Evolutionary conservation across 1,140 invertebrate species (phyloP), one percentile per base, ranked within the genome.

Genomic region (Belonocnema kinseyi): DNA sequence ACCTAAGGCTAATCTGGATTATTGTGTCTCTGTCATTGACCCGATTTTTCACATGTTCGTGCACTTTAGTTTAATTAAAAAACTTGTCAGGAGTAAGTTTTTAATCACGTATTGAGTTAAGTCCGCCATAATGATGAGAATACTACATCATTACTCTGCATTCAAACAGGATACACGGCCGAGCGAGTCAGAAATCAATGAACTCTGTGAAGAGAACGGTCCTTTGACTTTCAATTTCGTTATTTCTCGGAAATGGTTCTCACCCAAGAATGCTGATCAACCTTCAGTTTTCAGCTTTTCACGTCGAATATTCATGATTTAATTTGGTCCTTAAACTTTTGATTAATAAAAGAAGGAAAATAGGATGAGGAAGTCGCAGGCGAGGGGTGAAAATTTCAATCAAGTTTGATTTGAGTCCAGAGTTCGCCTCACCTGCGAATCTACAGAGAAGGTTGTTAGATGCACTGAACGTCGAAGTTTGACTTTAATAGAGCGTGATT

Each of bases 401-500:
- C 33, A 66, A 26, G 33, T 58, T 66, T 7, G 16, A 66, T 40
- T 14, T 66, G 16, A 66, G 46, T 66, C 61, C 5, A 46, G n/a
- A 26, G 26, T 40, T 33, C 33, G n/a, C 61, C 40, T 66, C 16
- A 21, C 33, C 21, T 26, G 21, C 26, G 40, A 66, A 40, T 40
- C 61, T 66, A 26, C 13, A 26, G 58, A 66, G 58, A 61, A 61
- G 61, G 61, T 66, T 33, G 61, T 66, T 66, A 66, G 61, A 66
- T 11, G 40, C 61, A 33, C 21, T 33, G 40, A 73, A 73, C 78
- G 78, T 58, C 76, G 61, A 84, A 84, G 80, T 84, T 85, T 82
- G 82, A 83, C 78, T 84, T 82, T 83, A 81, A 72, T 79, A 82
- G 80, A 83, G 81, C 56, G 54, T 80, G 80, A 85, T 83, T 81